A percentile compares a stretch with the other conserved stretches of the same genome.
Evolutionary conservation across 1,140 invertebrate genomes (phyloP).

Genomic region (Drosophila ironensis): DNA sequence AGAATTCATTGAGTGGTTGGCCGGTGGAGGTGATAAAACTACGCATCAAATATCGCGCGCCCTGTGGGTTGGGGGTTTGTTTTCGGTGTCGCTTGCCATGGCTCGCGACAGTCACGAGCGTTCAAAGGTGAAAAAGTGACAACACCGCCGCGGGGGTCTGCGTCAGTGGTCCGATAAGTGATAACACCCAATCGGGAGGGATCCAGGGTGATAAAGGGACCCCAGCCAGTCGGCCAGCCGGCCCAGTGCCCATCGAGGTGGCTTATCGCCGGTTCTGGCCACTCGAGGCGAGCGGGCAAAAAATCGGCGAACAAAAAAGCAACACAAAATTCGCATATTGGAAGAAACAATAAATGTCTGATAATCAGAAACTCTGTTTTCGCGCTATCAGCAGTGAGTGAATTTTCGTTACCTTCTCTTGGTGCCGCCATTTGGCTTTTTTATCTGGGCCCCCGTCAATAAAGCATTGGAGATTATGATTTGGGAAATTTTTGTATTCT

Average conservation of each 20-base stretch:
- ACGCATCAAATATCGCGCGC: not conserved
- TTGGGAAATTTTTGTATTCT: conserved; percentile 12
- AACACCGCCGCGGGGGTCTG: conserved; percentile 23
- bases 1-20: no score
- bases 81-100: not conserved
- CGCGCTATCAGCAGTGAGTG: conserved; percentile 28
- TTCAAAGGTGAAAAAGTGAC: conserved; percentile 39
- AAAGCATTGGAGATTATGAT: conserved; percentile 61
- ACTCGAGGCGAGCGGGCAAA: conserved; percentile 9
- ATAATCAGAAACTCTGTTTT: conserved; percentile 57
- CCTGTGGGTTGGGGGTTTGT: not conserved
- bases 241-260: conserved; percentile 12
- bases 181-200: not conserved
- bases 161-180: conserved; percentile 41
- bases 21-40: not conserved
- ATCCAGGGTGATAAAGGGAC: not conserved
- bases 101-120: conserved; percentile 42
- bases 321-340: conserved; percentile 18
- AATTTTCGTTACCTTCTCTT: conserved; percentile 23
- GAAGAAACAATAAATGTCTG: conserved; percentile 59
- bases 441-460: conserved; percentile 47
- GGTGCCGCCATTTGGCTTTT: conserved; percentile 9
- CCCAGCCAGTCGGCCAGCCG: not conserved
- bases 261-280: conserved; percentile 58
- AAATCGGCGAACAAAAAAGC: no score